A percentile compares a stretch with the other conserved stretches of the same genome.
phyloP scores from a whole-genome alignment of 2,888 invertebrate genomes.

The Thecophora atra region DNA sequence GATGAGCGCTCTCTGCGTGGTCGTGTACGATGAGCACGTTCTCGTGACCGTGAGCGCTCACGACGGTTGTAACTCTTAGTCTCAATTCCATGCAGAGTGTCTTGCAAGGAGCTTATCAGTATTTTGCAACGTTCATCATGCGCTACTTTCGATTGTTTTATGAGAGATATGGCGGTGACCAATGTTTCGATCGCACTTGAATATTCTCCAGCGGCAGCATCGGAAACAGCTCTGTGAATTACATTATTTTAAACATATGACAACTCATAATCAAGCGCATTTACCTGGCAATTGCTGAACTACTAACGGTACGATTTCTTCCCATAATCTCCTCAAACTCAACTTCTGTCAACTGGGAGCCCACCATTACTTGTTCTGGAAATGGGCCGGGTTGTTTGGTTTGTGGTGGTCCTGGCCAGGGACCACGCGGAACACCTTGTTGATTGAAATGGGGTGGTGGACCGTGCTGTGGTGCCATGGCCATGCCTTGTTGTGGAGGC shows the following conservation, averaged over 20 bases:
- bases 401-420: slow-evolving; percentile 70
- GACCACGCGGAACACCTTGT: slow-evolving; percentile 76
- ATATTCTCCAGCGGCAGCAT: slow-evolving; percentile 97
- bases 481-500: slow-evolving; percentile 66
- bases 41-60: slow-evolving; percentile 70
- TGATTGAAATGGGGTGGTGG: slow-evolving; percentile 76
- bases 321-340: slow-evolving; percentile 99
- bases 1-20: slow-evolving; percentile 67
- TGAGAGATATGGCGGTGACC: slow-evolving; percentile 97
- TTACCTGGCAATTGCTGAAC: slow-evolving; percentile 87
- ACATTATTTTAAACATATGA: too few species aligned
- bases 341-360: slow-evolving; percentile 81
- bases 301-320: slow-evolving; percentile 95
- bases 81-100: slow-evolving; percentile 96
- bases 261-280: background rate
- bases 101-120: slow-evolving; percentile 93
- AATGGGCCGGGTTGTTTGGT: slow-evolving; percentile 63
- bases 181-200: slow-evolving; percentile 98
- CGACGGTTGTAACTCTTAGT: slow-evolving; percentile 92
- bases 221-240: slow-evolving; percentile 84
- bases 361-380: slow-evolving; percentile 67
- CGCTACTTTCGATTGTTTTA: slow-evolving; percentile 91
- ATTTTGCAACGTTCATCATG: slow-evolving; percentile 97
- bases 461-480: slow-evolving; percentile 69
- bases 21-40: slow-evolving; percentile 66